A percentile compares a stretch with the other conserved stretches of the same genome.
Conservation (phyloP, 2,113 vertebrate species). For the Nannospalax galili region DNA sequence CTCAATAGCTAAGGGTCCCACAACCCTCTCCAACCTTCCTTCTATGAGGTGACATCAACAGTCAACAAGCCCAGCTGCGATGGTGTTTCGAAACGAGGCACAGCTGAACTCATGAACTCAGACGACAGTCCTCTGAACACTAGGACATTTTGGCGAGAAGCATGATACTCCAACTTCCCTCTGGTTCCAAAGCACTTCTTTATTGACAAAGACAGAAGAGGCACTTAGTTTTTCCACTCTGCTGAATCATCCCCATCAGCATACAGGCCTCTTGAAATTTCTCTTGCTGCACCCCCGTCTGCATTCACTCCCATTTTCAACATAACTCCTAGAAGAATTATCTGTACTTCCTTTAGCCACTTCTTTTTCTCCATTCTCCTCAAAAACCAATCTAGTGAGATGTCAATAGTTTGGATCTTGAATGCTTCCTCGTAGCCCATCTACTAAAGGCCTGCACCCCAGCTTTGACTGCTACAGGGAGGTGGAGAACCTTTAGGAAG, state of each 20-base stretch:
- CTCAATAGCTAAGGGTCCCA: too few species aligned
- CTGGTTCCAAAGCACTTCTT: neutral
- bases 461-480: neutral
- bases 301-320: neutral
- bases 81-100: too few species aligned
- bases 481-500: neutral
- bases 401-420: neutral
- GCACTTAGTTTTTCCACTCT: neutral
- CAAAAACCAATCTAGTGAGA: neutral
- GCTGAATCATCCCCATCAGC: neutral
- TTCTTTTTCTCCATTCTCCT: neutral
- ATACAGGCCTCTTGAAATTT: neutral
- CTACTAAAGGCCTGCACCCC: neutral
- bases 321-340: neutral
- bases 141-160: neutral
- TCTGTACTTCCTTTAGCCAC: neutral
- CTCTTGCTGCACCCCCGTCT: neutral
- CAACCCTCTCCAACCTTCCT: too few species aligned
- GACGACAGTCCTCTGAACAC: too few species aligned
- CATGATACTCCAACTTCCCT: neutral
- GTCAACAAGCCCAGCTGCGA: too few species aligned
- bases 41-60: too few species aligned
- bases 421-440: neutral
- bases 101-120: too few species aligned
- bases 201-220: neutral